Base-by-base conservation (phyloP, 1,140 invertebrate genomes). In the Cyclina sinensis region DNA sequence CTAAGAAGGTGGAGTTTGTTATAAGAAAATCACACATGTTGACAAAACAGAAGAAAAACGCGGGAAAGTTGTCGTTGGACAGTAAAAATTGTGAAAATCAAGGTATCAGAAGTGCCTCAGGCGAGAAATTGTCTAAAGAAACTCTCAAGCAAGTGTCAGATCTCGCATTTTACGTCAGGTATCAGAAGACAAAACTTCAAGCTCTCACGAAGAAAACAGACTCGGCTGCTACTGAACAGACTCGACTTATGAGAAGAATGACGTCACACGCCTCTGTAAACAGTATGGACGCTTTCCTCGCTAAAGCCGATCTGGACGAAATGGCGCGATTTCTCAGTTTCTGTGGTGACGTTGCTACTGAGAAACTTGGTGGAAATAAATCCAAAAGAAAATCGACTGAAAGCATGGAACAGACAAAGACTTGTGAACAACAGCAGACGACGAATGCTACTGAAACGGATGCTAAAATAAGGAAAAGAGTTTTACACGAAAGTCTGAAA, bases 211-310 rank as follows among this genome's bases (percentile, higher is more conserved):
- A 37, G 35, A 65, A 76, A 46, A n/a, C 32, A 18, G 65, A 37
- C 32, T 48, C 48, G 57, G 32, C 32, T 37, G 32, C 27, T 18
- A 4, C 16, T 48, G 62, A 70, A 39, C 39, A 73, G 35, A 73
- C 54, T 0, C 70, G 39, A n/a, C 51, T 62, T 1, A 86, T 86
- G 73, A 59, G 32, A 24, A 54, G 73, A 21, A 35, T 86, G 32
- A 78, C 51, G 5, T 43, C 70, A 37, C 51, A 86, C 43, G 68
- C 84, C 11, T 86, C 84, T 27, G 48, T 68, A 7, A 78, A 78
- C 73, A 86, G 84, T 74, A 86, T 86, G 84, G 84, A 86, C 54
- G 84, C 73, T 54, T 86, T 86, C 84, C 48, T 86, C 4, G 84
- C 84, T 21, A 86, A 78, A 30, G 37, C 84, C 12, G 73, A 86